These are phyloP conservation scores for Megaceryle alcyon DNA, from an alignment of 2,797 vertebrate species.

Conservation along the genomic window DNA sequence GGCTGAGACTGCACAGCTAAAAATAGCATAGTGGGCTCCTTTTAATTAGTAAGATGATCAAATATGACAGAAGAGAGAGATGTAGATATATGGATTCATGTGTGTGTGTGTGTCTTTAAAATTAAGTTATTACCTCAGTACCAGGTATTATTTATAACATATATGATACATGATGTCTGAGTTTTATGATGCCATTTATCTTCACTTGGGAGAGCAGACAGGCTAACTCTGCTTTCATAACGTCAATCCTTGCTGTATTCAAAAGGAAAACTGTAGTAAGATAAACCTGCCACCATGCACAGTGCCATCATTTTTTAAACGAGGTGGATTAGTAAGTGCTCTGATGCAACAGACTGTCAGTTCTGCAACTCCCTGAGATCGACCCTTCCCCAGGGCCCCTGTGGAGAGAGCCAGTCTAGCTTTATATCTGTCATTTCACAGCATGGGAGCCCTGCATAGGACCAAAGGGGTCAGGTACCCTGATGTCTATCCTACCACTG, in stretches of 20 bases:
- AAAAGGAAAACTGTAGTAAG: conserved; percentile 50
- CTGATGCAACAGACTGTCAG: not conserved
- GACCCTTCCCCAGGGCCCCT: not conserved
- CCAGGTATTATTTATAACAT: conserved; percentile 67
- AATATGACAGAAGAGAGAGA: conserved; percentile 64
- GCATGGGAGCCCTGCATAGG: not conserved
- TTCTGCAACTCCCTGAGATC: not conserved
- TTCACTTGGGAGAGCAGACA: conserved; percentile 53
- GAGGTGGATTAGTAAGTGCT: conserved; percentile 21
- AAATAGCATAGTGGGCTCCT: conserved; percentile 59
- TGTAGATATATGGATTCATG: conserved; percentile 57
- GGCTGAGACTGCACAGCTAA: conserved; percentile 53
- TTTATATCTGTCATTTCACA: not conserved
- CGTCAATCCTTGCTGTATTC: conserved; percentile 49
- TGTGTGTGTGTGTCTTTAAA: conserved; percentile 62
- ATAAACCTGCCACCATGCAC: not conserved
- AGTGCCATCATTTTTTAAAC: conserved; percentile 32
- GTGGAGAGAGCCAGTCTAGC: not conserved
- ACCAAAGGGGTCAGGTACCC: not conserved
- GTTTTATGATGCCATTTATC: conserved; percentile 71
- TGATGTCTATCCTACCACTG: not conserved
- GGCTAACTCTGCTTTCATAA: conserved; percentile 48
- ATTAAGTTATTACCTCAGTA: conserved; percentile 67
- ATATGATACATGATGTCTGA: conserved; percentile 65
- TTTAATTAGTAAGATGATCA: conserved; percentile 72